Conservation (phyloP, 2,797 vertebrate genomes). For the Semotilus atromaculatus region DNA sequence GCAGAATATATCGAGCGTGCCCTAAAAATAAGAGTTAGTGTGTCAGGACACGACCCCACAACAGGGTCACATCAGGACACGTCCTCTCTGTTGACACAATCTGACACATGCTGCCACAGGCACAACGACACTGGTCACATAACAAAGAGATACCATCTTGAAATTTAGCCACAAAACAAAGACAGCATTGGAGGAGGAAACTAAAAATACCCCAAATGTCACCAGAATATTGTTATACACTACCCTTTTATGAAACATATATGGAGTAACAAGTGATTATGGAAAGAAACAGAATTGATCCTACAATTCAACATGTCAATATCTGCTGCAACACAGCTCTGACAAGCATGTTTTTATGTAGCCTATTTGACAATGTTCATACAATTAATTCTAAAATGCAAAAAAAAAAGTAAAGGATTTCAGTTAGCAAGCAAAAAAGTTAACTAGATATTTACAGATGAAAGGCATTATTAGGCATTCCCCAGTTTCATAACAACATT, state of each 20-base stretch:
- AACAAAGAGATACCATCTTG: not conserved
- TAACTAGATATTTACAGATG: not conserved
- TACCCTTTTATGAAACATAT: not conserved
- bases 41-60: slow-evolving; percentile 26
- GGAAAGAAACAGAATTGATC: not conserved
- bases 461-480: no score
- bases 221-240: not conserved
- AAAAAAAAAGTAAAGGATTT: no score
- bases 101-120: slow-evolving; percentile 2
- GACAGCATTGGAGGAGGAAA: not conserved
- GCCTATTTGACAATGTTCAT: not conserved
- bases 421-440: not conserved
- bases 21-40: slow-evolving; percentile 27
- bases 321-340: not conserved
- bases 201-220: not conserved
- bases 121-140: not conserved
- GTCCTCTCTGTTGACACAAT: not conserved
- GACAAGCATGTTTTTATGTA: not conserved
- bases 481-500: not conserved
- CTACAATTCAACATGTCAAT: not conserved
- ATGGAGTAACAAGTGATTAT: not conserved
- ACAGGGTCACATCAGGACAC: not conserved
- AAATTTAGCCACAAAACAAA: not conserved
- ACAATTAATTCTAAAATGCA: no score
- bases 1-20: slow-evolving; percentile 1